Evolutionary conservation across 2,113 vertebrate genomes (phyloP).

Genomic region (Zosterops japonicus): DNA sequence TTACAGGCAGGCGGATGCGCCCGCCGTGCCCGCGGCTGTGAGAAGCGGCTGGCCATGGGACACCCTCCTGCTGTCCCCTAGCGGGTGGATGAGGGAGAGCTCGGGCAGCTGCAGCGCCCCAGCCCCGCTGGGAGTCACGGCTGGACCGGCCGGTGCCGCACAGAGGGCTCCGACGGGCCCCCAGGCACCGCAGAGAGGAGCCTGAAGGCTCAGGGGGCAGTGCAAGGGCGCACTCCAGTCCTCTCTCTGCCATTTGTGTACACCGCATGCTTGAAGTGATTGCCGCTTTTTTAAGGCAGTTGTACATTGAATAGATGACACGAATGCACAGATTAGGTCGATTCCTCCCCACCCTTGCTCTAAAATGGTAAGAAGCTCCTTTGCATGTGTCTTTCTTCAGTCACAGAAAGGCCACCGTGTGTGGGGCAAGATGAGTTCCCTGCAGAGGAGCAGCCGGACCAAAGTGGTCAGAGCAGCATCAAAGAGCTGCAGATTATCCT

Average conservation of each 20-base stretch:
- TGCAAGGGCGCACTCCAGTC: rapidly evolving
- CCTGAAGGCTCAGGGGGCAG: neutral
- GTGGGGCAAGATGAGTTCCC: neutral
- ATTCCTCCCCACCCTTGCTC: neutral
- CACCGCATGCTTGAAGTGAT: neutral
- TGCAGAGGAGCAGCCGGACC: neutral
- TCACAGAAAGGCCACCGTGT: rapidly evolving
- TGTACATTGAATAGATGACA: neutral
- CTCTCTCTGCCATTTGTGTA: neutral
- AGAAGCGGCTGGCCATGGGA: rapidly evolving
- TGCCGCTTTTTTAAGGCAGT: neutral
- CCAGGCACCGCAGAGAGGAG: rapidly evolving
- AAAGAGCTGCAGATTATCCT: neutral
- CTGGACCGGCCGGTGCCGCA: rapidly evolving
- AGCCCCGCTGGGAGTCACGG: neutral
- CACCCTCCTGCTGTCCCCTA: neutral
- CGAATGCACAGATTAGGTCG: neutral
- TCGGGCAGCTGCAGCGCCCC: neutral
- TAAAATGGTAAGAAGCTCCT: neutral
- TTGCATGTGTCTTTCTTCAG: neutral
- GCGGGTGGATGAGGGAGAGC: neutral
- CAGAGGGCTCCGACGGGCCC: neutral
- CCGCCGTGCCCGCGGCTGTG: rapidly evolving
- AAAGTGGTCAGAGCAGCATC: neutral
- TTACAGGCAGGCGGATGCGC: rapidly evolving